Base-by-base conservation (phyloP, 2,797 vertebrate genomes). In the Chloroceryle amazona region DNA sequence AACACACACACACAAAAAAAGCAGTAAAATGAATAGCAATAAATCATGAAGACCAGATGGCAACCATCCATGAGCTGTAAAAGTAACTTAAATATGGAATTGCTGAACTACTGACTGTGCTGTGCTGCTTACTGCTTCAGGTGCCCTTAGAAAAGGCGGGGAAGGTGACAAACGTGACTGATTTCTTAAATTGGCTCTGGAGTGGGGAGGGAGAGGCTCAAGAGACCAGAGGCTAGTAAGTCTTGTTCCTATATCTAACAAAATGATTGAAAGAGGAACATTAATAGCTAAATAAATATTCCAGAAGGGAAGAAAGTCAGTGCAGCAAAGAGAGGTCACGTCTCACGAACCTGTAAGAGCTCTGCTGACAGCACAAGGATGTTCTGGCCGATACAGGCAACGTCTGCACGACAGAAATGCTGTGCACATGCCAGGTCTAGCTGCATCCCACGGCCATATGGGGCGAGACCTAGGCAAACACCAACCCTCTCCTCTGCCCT, bases 1-100 rank as follows among this genome's bases (percentile, higher is more conserved):
- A 26, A 52, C 44, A 63, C 78, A 84, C 70, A 49, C 49, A 62
- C 58, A 16, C 35, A 41, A 60, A 35, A 57, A 37, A 57, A 17
- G 25, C 29, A 81, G 66, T 89, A 66, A 94, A 96, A 93, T 93
- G 86, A 95, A 94, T 75, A 92, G 95, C 76, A 89, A 96, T 97
- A 96, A 95, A 96, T 96, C 92, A 95, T 67, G 60, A 80, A 81
- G 93, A 96, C 76, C 92, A 97, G 95, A 95, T 92, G 95, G 95
- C 89, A 94, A 62, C 78, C 78, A 80, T 92, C 95, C 95, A 95
- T 6, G 9, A 95, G 83, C 81, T 95, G 90, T 76, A 94, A 96
- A 94, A 94, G 83, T 68, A 92, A 96, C 96, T 96, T 90, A 93
- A 95, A 94, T 84, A 92, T 0, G 0, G 92, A 94, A 96, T 2